A percentile compares a stretch with the other conserved stretches of the same genome.
These are phyloP conservation scores for Melieria omissa DNA, from an alignment of 2,888 invertebrate genomes.

Conservation along the genomic window DNA sequence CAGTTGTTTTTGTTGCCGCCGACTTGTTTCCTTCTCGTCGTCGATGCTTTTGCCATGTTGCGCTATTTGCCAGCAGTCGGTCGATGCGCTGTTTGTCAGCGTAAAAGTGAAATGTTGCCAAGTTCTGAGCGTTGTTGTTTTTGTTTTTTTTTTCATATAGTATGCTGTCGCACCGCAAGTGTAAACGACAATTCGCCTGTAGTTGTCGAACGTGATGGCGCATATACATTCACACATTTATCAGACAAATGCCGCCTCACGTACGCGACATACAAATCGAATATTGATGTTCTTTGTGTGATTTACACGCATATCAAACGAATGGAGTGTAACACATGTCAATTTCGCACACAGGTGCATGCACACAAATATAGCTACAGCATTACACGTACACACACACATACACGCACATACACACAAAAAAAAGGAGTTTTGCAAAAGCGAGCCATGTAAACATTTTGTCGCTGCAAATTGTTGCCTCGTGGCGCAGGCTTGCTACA, in stretches of 20 bases:
- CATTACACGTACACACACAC: not conserved
- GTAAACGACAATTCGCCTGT: conserved; percentile 28
- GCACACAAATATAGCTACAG: not conserved
- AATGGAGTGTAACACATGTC: conserved; percentile 16
- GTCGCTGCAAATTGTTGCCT: conserved; percentile 15
- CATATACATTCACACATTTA: not conserved
- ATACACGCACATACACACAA: not conserved
- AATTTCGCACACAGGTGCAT: not conserved
- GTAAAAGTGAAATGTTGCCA: not conserved
- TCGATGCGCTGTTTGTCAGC: too few relatives aligned
- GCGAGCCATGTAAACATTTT: conserved; percentile 9
- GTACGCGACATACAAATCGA: conserved; percentile 33
- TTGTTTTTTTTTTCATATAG: not conserved
- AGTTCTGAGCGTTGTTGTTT: not conserved
- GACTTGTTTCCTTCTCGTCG: too few relatives aligned
- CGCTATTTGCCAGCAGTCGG: too few relatives aligned
- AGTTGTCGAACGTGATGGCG: not conserved
- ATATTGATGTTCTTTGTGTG: conserved; percentile 39
- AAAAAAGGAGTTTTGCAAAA: not conserved
- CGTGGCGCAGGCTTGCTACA: not conserved
- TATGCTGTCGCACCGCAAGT: conserved; percentile 9
- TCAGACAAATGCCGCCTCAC: conserved; percentile 4
- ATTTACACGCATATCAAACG: conserved; percentile 38
- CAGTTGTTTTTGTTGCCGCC: too few relatives aligned
- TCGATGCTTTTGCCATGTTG: too few relatives aligned